Conservation (phyloP, 2,113 vertebrate species). For the Entosphenus tridentatus region DNA sequence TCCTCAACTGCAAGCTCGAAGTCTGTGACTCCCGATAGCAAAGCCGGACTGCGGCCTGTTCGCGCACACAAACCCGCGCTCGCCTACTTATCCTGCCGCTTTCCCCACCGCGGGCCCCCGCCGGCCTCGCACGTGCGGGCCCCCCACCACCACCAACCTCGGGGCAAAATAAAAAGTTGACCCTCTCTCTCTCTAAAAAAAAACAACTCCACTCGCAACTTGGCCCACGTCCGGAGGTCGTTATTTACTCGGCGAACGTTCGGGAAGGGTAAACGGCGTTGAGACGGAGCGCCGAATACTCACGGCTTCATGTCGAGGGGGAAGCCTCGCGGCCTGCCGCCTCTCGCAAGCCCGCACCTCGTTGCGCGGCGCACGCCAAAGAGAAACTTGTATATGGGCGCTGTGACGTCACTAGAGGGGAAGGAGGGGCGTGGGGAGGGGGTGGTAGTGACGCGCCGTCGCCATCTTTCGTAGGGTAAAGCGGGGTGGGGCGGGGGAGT, state of each 20-base stretch:
- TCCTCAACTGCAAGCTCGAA: background rate
- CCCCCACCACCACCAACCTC: constrained; percentile 7
- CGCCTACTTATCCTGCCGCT: constrained; percentile 7
- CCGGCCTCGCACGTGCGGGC: background rate
- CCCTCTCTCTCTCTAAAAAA: background rate
- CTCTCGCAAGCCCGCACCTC: background rate
- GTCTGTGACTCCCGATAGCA: constrained; percentile 1
- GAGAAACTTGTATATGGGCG: background rate
- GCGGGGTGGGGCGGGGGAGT: background rate
- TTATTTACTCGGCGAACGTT: background rate
- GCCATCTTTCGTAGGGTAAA: background rate
- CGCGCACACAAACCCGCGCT: background rate
- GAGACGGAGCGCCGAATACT: background rate
- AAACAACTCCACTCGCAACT: background rate
- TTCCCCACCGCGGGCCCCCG: constrained; percentile 6
- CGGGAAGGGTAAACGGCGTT: background rate
- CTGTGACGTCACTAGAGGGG: background rate
- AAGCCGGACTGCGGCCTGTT: background rate
- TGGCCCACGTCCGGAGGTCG: background rate
- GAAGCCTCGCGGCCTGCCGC: background rate
- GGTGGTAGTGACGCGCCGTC: background rate
- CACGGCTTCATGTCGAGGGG: constrained; percentile 1
- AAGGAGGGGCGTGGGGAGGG: background rate
- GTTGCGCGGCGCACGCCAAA: background rate
- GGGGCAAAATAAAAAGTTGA: background rate